Percentiles rank a stretch among this genome's conserved stretches.
Evolutionary conservation across 2,113 vertebrate species (phyloP).

Genomic region (Poecilia latipinna): DNA sequence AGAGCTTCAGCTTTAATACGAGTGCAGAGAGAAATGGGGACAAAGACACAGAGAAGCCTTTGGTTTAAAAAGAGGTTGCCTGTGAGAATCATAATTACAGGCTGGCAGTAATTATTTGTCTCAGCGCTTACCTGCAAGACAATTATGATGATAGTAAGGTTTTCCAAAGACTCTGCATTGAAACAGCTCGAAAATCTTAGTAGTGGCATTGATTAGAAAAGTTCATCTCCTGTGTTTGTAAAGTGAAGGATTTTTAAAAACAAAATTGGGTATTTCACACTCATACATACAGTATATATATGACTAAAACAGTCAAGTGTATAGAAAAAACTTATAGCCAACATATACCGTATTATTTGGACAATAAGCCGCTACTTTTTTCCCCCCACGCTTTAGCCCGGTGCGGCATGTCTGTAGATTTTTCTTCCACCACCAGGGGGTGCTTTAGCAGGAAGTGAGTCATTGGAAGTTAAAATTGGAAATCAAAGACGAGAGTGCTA

Average conservation of each 20-base stretch:
- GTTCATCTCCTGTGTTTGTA: slow-evolving; percentile 4
- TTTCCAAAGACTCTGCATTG: slow-evolving; percentile 16
- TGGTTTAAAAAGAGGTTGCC: slow-evolving; percentile 32
- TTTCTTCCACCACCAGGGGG: too few species aligned
- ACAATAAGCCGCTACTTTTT: too few species aligned
- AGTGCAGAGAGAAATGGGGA: slow-evolving; percentile 13
- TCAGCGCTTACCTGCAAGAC: slow-evolving; percentile 25
- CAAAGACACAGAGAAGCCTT: slow-evolving; percentile 12
- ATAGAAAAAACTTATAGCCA: not conserved
- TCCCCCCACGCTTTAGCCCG: too few species aligned
- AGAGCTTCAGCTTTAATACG: slow-evolving; percentile 35
- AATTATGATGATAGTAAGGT: slow-evolving; percentile 33
- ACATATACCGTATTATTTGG: not conserved
- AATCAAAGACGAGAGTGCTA: too few species aligned
- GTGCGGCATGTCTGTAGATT: too few species aligned
- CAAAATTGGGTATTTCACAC: not conserved
- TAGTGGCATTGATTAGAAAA: slow-evolving; percentile 29
- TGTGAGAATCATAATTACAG: slow-evolving; percentile 55
- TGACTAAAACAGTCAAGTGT: not conserved
- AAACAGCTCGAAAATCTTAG: slow-evolving; percentile 19
- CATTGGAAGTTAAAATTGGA: too few species aligned
- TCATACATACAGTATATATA: not conserved
- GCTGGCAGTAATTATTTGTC: slow-evolving; percentile 29
- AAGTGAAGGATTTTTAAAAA: not conserved
- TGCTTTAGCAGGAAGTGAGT: too few species aligned